These are phyloP conservation scores for Drosophila tani DNA, from an alignment of 1,140 invertebrate species.

Conservation along the genomic window DNA sequence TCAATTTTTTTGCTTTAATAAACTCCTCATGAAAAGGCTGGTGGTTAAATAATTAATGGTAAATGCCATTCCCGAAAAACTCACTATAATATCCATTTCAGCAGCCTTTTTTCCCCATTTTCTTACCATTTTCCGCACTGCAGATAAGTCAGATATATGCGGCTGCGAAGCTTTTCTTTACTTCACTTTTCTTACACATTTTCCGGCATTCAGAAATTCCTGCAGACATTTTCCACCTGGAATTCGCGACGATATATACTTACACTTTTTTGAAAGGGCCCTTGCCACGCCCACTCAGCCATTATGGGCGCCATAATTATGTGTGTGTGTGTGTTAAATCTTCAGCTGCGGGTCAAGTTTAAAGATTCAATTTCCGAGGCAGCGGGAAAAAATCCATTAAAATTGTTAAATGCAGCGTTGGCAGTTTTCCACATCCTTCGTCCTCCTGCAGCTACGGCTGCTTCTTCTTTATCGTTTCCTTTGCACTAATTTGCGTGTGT, in stretches of 20 bases:
- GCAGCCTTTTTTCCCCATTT: background rate
- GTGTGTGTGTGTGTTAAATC: constrained; percentile 27
- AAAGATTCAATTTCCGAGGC: constrained; percentile 58
- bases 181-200: constrained; percentile 22
- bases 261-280: constrained; percentile 25
- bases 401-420: constrained; percentile 78
- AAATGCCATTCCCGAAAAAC: background rate
- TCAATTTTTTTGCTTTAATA: too few species aligned
- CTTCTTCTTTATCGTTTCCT: constrained; percentile 41
- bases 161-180: constrained; percentile 9
- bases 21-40: background rate
- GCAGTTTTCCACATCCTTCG: constrained; percentile 56
- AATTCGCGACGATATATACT: constrained; percentile 13
- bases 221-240: constrained; percentile 37
- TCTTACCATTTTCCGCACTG: constrained; percentile 8
- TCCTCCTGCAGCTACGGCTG: constrained; percentile 4
- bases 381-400: constrained; percentile 69
- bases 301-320: constrained; percentile 37
- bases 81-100: constrained; percentile 1
- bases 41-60: too few species aligned
- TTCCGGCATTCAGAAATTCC: constrained; percentile 27
- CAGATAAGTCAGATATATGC: constrained; percentile 12
- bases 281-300: constrained; percentile 17
- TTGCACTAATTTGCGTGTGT: constrained; percentile 76
- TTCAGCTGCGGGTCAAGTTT: constrained; percentile 38